phyloP scores from a whole-genome alignment of 2,113 vertebrate species.

The Osmerus eperlanus region DNA sequence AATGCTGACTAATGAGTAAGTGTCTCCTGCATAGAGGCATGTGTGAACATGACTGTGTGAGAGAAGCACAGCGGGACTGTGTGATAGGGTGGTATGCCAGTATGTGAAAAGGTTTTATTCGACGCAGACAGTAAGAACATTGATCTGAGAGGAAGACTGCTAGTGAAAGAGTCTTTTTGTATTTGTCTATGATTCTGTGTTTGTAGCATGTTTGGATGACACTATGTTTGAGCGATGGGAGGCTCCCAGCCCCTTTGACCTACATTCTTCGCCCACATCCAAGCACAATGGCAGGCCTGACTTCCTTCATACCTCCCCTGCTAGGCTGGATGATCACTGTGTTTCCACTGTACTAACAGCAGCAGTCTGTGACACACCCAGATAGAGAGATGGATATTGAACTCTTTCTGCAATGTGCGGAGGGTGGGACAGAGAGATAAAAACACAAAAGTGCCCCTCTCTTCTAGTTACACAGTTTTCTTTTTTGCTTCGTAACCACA shows the following conservation, averaged over 20 bases:
- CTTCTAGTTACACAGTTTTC: background rate
- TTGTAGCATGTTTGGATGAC: background rate
- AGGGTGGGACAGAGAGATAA: background rate
- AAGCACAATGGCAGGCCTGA: background rate
- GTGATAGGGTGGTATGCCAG: no score
- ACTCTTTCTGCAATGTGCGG: no score
- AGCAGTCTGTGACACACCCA: no score
- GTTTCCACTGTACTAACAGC: no score
- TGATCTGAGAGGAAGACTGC: background rate
- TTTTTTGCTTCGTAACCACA: background rate
- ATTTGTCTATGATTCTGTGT: background rate
- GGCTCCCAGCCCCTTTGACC: background rate
- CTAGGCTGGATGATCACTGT: no score
- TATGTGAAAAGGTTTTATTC: no score
- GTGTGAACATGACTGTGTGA: slow-evolving; percentile 15
- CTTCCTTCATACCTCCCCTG: no score
- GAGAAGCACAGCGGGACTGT: no score
- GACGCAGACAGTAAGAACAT: background rate
- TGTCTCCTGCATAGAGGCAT: slow-evolving; percentile 2
- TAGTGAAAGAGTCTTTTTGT: background rate
- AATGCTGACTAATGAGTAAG: slow-evolving; percentile 12
- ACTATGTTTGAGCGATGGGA: background rate
- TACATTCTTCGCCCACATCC: slow-evolving; percentile 1
- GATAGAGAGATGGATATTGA: no score
- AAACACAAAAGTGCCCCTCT: background rate